These are phyloP conservation scores for Lycodopsis pacificus DNA, from an alignment of 2,797 vertebrate species.

Conservation along the genomic window DNA sequence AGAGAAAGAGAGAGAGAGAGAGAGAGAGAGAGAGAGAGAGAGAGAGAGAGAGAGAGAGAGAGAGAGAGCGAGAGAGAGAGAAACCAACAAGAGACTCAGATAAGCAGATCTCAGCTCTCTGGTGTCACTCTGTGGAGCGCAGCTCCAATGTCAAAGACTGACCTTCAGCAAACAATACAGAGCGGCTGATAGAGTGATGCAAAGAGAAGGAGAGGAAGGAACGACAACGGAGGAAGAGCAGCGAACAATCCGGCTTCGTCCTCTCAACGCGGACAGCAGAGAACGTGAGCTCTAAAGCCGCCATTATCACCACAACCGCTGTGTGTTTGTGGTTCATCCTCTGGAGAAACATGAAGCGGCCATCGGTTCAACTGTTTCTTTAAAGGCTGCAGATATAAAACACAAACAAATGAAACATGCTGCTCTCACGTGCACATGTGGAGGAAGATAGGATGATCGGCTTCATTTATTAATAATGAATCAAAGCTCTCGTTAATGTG, in stretches of 20 bases:
- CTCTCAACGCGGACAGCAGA: constrained; percentile 1
- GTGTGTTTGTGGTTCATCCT: constrained; percentile 4
- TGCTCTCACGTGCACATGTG: no score
- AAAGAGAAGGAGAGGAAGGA: neutral
- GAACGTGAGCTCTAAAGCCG: constrained; percentile 23
- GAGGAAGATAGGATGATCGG: no score
- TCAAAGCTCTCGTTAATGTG: neutral
- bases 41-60: neutral
- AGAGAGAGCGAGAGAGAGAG: neutral
- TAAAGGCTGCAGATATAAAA: neutral
- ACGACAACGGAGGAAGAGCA: neutral
- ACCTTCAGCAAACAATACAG: constrained; percentile 52
- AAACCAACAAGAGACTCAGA: neutral
- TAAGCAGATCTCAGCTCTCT: constrained; percentile 20
- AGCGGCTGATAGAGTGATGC: neutral
- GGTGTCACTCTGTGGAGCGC: constrained; percentile 22
- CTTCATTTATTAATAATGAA: neutral
- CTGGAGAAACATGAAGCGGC: constrained; percentile 6
- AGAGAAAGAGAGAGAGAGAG: neutral
- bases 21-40: neutral
- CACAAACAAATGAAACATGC: no score
- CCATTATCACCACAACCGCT: constrained; percentile 7
- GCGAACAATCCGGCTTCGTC: constrained; percentile 25
- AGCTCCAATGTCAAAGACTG: constrained; percentile 48
- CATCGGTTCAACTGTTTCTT: constrained; percentile 4